Base-by-base conservation (phyloP, 2,113 vertebrate genomes). In the Harpagus bidentatus region DNA sequence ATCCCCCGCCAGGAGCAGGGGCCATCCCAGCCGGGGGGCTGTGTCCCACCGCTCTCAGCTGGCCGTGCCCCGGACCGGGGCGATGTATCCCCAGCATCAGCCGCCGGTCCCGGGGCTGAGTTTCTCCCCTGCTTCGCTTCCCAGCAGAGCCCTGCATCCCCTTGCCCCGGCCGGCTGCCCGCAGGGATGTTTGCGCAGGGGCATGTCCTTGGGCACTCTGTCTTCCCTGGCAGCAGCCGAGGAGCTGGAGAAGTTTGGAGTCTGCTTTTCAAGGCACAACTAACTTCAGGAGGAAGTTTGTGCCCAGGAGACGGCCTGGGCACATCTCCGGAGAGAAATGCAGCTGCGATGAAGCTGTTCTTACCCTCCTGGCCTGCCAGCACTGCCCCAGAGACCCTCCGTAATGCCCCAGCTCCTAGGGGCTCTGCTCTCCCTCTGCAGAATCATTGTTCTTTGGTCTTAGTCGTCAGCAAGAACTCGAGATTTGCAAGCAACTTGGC, bases 161-260 rank as follows among this genome's bases (percentile, higher is more conserved):
- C 29, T 67, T 6, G 6, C 32, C 52, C n/a, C 10, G 0, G 29
- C 0, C 0, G 63, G 58, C 67, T 65, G 48, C 81, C 0, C 1
- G 2, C 53, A 42, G 72, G 43, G 31, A 8, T 38, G 43, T 55
- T 50, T 52, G 48, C 18, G 48, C 55, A 40, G 65, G 36, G 40
- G 22, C 53, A 6, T 2, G 40, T 66, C 80, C 45, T 70, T 25
- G 22, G 78, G 31, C 53, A 48, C 42, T 28, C 63, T 13, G 42
- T 38, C 32, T 80, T 92, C 52, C 50, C 56, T 34, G 38, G 55
- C 31, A 85, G 78, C 1, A 1, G 34, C 55, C 0, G 5, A 78
- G 65, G 63, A 82, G 61, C 45, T n/a, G 25, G 71, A 26, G 32
- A 34, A 40, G 48, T 21, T 94, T 28, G 15, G 26, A 42, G 47